Evolutionary conservation across 2,888 invertebrate genomes (phyloP).

Genomic region (Sussaba pulchella): DNA sequence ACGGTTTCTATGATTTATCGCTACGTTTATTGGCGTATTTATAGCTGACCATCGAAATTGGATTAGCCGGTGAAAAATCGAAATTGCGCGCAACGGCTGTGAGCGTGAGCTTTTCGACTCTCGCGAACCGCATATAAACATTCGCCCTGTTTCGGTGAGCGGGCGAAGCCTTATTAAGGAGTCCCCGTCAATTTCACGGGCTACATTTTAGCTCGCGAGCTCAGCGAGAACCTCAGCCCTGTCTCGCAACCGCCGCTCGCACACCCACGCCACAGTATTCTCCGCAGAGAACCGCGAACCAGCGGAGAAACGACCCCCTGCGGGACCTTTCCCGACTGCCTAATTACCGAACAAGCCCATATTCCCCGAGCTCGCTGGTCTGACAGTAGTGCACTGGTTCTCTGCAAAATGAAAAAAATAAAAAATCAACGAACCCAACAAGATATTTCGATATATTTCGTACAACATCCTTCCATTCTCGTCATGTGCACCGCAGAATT

Average conservation of each 20-base stretch:
- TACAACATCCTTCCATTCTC: not conserved
- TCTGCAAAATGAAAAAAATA: constrained; percentile 9
- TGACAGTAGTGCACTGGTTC: constrained; percentile 34
- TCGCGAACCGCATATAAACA: constrained; percentile 36
- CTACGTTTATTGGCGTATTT: constrained; percentile 49
- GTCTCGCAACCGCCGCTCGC: constrained; percentile 60
- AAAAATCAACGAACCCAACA: constrained; percentile 4
- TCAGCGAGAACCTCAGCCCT: constrained; percentile 38
- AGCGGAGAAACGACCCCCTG: constrained; percentile 75
- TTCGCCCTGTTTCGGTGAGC: constrained; percentile 21
- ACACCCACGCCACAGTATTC: constrained; percentile 72
- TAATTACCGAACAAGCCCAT: constrained; percentile 80
- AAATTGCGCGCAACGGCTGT: constrained; percentile 26
- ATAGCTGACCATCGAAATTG: constrained; percentile 57
- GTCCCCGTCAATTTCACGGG: constrained; percentile 76
- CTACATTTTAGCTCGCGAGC: constrained; percentile 73
- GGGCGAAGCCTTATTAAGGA: constrained; percentile 74
- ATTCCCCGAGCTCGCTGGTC: constrained; percentile 34
- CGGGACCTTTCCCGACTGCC: constrained; percentile 73
- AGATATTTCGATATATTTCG: constrained; percentile 33
- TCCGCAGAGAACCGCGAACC: constrained; percentile 47
- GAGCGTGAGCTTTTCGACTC: constrained; percentile 28
- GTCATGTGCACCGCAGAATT: too few relatives aligned
- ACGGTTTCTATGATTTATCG: constrained; percentile 36
- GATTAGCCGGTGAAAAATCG: constrained; percentile 58